phyloP scores from a whole-genome alignment of 1,140 invertebrate genomes.

The Dermatophagoides farinae region DNA sequence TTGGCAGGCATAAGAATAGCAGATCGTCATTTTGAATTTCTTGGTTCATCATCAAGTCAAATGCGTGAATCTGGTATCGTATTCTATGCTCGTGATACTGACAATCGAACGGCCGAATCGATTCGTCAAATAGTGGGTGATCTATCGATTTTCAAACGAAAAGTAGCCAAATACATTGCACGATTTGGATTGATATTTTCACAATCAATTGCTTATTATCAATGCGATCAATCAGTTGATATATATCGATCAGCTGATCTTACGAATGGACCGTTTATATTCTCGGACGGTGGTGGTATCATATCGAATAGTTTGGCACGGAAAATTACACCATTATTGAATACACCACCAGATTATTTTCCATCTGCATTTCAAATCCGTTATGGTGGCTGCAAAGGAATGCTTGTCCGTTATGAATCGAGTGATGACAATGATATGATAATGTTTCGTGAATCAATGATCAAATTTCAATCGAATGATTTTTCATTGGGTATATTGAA shows the following conservation, averaged over 20 bases:
- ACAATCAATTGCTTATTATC: slow-evolving; percentile 45
- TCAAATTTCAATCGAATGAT: slow-evolving; percentile 15
- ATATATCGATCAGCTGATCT: slow-evolving; percentile 11
- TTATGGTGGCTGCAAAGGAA: slow-evolving; percentile 19
- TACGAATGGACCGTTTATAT: slow-evolving; percentile 15
- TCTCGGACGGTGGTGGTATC: slow-evolving; percentile 22
- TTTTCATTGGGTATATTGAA: slow-evolving; percentile 4
- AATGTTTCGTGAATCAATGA: slow-evolving; percentile 17
- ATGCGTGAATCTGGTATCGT: slow-evolving; percentile 23
- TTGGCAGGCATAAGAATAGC: slow-evolving; percentile 16
- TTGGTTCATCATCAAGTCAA: slow-evolving; percentile 23
- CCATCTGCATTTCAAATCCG: slow-evolving; percentile 20
- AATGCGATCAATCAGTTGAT: slow-evolving; percentile 24
- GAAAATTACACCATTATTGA: slow-evolving; percentile 7
- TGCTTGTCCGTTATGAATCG: slow-evolving; percentile 17
- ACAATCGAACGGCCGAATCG: slow-evolving; percentile 4
- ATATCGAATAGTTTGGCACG: slow-evolving; percentile 18
- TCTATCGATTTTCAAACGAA: slow-evolving; percentile 16
- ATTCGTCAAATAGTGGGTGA: slow-evolving; percentile 20
- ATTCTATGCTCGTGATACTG: slow-evolving; percentile 20
- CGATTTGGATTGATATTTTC: slow-evolving; percentile 27
- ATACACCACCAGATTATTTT: background rate
- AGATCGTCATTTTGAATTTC: slow-evolving; percentile 20
- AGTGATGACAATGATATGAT: slow-evolving; percentile 12
- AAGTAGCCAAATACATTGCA: slow-evolving; percentile 23